These are phyloP conservation scores for Tricholaema leucomelas DNA, from an alignment of 2,113 vertebrate genomes.

Conservation along the genomic window DNA sequence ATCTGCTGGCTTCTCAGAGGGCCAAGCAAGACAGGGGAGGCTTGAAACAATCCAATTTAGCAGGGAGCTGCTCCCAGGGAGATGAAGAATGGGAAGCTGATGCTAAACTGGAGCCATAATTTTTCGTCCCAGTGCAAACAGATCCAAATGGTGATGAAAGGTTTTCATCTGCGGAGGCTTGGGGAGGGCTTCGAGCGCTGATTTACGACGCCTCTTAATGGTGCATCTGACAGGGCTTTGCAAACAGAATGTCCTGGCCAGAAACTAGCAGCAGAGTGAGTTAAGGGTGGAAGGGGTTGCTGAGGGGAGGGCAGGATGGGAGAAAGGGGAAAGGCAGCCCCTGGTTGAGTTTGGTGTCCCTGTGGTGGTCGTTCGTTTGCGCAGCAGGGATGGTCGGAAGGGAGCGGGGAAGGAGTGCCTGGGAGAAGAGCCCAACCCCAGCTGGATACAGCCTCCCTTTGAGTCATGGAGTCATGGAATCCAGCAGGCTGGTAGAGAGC, in stretches of 20 bases:
- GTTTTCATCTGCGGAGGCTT: constrained; percentile 65
- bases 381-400: neutral
- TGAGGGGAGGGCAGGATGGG: neutral
- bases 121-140: constrained; percentile 74
- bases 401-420: neutral
- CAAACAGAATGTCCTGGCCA: constrained; percentile 69
- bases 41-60: constrained; percentile 68
- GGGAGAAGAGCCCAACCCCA: no score
- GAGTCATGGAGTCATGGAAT: no score
- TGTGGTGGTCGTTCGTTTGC: accelerated
- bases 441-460: no score
- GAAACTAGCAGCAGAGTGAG: constrained; percentile 26
- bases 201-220: constrained; percentile 71
- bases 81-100: constrained; percentile 72
- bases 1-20: neutral
- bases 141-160: constrained; percentile 76
- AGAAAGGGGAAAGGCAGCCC: neutral
- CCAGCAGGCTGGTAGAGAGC: no score
- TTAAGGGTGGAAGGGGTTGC: neutral
- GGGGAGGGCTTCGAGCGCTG: constrained; percentile 61
- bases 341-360: accelerated
- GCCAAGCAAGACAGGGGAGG: neutral
- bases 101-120: constrained; percentile 70
- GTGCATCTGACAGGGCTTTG: constrained; percentile 67
- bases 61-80: constrained; percentile 47